These are phyloP conservation scores for Drosophila burlai DNA, from an alignment of 1,140 invertebrate genomes.

Conservation along the genomic window DNA sequence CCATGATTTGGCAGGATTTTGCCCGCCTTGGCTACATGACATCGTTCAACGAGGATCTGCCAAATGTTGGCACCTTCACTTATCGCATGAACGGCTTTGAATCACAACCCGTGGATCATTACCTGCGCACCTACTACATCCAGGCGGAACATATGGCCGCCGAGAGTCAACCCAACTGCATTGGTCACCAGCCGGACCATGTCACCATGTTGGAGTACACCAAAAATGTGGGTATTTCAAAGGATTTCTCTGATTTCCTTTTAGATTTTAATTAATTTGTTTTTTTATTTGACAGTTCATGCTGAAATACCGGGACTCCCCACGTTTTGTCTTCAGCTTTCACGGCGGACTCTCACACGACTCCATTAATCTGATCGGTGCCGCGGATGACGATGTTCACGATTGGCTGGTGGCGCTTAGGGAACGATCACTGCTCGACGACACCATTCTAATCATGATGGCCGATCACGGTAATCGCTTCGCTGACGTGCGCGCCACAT, in stretches of 20 bases:
- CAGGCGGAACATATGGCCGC: slow-evolving; percentile 85
- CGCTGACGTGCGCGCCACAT: slow-evolving; percentile 91
- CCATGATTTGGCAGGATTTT: slow-evolving; percentile 93
- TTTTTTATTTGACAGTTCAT: slow-evolving; percentile 86
- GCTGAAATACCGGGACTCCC: slow-evolving; percentile 86
- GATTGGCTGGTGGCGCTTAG: slow-evolving; percentile 88
- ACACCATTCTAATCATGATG: slow-evolving; percentile 94
- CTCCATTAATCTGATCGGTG: slow-evolving; percentile 91
- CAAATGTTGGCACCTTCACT: slow-evolving; percentile 94
- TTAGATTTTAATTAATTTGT: neutral
- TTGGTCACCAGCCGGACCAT: slow-evolving; percentile 92
- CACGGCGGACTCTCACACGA: slow-evolving; percentile 96
- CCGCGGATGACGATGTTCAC: slow-evolving; percentile 90
- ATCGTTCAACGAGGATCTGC: slow-evolving; percentile 95
- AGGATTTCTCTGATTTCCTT: neutral
- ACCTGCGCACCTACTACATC: slow-evolving; percentile 93
- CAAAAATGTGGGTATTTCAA: slow-evolving; percentile 87
- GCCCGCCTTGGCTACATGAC: slow-evolving; percentile 90
- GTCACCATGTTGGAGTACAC: slow-evolving; percentile 88
- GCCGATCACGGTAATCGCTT: slow-evolving; percentile 96
- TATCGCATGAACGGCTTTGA: slow-evolving; percentile 96
- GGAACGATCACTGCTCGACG: slow-evolving; percentile 88
- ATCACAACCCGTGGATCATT: slow-evolving; percentile 94
- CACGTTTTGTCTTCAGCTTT: slow-evolving; percentile 94
- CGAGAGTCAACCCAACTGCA: slow-evolving; percentile 89